phyloP scores from a whole-genome alignment of 2,113 vertebrate species.

The Hippolais icterina region DNA sequence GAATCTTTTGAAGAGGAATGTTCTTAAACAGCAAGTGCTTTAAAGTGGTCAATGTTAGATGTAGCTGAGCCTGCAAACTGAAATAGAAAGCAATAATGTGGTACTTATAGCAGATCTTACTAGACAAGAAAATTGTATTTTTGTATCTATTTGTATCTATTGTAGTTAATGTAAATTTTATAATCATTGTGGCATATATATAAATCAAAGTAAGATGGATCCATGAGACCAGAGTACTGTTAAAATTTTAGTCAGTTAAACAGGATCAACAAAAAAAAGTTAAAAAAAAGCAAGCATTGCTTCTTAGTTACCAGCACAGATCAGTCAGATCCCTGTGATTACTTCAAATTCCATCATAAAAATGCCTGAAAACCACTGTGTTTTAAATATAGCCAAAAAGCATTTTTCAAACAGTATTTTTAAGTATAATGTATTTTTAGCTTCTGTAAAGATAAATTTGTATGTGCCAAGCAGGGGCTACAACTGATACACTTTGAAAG shows the following conservation, averaged over 20 bases:
- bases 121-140: background rate
- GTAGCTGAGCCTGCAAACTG: background rate
- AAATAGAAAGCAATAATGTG: background rate
- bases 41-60: background rate
- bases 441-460: background rate
- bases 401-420: background rate
- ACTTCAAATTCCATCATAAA: background rate
- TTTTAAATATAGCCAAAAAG: background rate
- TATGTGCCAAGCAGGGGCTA: background rate
- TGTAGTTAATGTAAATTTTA: background rate
- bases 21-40: background rate
- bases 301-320: background rate
- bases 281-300: accelerated
- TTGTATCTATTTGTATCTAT: background rate
- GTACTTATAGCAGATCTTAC: accelerated
- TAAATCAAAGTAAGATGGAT: background rate
- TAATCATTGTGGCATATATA: background rate
- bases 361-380: background rate
- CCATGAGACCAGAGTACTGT: background rate
- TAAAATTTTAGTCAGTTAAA: background rate
- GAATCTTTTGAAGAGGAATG: background rate
- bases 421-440: background rate
- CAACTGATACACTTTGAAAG: background rate
- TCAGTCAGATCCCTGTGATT: background rate
- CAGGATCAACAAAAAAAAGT: background rate